phyloP scores from a whole-genome alignment of 1,140 invertebrate genomes.

The Heliconius himera region DNA sequence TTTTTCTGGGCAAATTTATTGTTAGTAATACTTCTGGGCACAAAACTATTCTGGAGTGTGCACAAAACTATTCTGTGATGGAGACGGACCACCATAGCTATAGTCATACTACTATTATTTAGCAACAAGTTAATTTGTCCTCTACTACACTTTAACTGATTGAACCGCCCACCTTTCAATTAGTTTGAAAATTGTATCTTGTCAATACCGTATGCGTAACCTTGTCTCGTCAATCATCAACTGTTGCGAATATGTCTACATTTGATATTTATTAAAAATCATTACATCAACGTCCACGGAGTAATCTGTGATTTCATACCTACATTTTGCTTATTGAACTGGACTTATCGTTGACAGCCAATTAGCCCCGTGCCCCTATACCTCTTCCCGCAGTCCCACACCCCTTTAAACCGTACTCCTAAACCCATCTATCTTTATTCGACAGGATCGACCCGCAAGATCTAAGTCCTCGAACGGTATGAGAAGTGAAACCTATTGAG shows the following conservation, averaged over 20 bases:
- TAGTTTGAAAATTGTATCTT: conserved; percentile 32
- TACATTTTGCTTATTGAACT: conserved; percentile 50
- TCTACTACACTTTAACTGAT: conserved; percentile 29
- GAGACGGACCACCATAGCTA: too few relatives aligned
- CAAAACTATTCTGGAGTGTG: too few relatives aligned
- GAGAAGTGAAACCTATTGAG: conserved; percentile 51
- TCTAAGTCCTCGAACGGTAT: conserved; percentile 56
- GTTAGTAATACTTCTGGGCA: too few relatives aligned
- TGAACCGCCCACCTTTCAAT: conserved; percentile 39
- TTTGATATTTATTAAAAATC: neutral
- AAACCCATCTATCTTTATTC: conserved; percentile 77
- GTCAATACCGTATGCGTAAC: neutral
- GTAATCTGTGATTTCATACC: conserved; percentile 32
- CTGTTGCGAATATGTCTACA: neutral
- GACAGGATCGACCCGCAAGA: conserved; percentile 63
- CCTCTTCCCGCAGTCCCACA: conserved; percentile 44
- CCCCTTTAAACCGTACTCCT: conserved; percentile 58
- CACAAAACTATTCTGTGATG: too few relatives aligned
- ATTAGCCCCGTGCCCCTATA: conserved; percentile 64
- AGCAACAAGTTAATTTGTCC: conserved; percentile 21
- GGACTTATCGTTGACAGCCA: conserved; percentile 77
- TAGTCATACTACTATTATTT: conserved; percentile 26
- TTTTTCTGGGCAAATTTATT: too few relatives aligned
- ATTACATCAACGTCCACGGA: conserved; percentile 11
- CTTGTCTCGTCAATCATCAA: conserved; percentile 42